A percentile compares a stretch with the other conserved stretches of the same genome.
Evolutionary conservation across 1,140 invertebrate species (phyloP).

Genomic region (Pachypsylla venusta): DNA sequence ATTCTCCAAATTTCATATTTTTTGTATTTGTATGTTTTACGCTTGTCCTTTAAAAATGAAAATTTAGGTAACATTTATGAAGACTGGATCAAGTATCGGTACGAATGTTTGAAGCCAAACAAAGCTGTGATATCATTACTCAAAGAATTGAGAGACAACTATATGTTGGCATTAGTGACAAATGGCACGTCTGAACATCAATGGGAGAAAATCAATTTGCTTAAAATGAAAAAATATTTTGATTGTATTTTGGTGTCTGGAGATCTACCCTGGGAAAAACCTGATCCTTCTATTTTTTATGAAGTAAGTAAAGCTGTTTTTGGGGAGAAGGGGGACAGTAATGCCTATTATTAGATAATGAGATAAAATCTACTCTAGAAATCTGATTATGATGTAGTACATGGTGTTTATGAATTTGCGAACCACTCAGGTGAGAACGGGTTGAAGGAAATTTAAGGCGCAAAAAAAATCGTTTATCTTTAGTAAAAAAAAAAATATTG

Average conservation of each 20-base stretch:
- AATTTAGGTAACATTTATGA: slow-evolving; percentile 45
- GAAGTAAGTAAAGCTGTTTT: slow-evolving; percentile 16
- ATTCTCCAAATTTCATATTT: slow-evolving; percentile 1
- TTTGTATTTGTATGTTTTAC: background rate
- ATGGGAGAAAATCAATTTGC: slow-evolving; percentile 64
- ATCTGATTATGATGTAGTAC: too few relatives aligned
- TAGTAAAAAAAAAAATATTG: too few relatives aligned
- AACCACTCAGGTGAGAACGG: too few relatives aligned
- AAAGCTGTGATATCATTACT: slow-evolving; percentile 48
- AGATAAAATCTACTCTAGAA: too few relatives aligned
- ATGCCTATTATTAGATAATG: too few relatives aligned
- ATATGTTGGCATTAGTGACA: slow-evolving; percentile 59
- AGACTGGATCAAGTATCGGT: slow-evolving; percentile 58
- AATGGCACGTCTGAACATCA: slow-evolving; percentile 70
- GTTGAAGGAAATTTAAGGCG: too few relatives aligned
- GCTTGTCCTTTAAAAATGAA: background rate
- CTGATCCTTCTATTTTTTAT: slow-evolving; percentile 56
- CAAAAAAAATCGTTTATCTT: too few relatives aligned
- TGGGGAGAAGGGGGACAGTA: too few relatives aligned
- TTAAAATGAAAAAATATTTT: slow-evolving; percentile 51
- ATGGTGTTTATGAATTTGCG: too few relatives aligned
- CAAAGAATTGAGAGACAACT: slow-evolving; percentile 46
- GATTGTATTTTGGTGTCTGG: slow-evolving; percentile 64
- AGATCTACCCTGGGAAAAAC: slow-evolving; percentile 70
- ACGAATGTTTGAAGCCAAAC: slow-evolving; percentile 48